Base-by-base conservation (phyloP, 2,888 invertebrate species). In the Oligia latruncula region DNA sequence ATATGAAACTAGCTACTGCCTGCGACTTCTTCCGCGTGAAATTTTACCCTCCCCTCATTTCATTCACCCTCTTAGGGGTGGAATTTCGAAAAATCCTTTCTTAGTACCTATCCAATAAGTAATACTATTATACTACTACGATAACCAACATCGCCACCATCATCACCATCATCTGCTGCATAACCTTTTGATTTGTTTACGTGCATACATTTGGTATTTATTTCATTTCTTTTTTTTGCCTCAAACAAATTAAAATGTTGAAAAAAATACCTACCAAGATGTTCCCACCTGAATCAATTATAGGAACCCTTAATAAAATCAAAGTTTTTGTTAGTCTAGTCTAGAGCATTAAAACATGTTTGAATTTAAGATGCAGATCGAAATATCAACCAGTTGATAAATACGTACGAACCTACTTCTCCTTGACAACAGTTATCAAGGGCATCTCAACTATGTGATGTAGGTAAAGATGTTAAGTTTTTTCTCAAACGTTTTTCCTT, bases 361-460 rank as follows among this genome's bases (percentile, higher is more conserved):
- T 72, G 40, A 15, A 79, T 17, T 17, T 62, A 3, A 17, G 17
- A 77, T 82, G 81, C 71, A 83, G 55, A 83, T 76, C 35, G 11
- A 87, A 88, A 80, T 85, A 89, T 71, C 80, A 85, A 84, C 80
- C 66, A 68, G 85, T 75, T 71, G 15, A 65, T 68, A 76, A 72
- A 83, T 82, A 77, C 20, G 35, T 72, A 82, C 40, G 71, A 74
- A 77, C 71, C 43, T 58, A 76, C 35, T 62, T 75, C 74, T 80
- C 85, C 86, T 89, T 88, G 78, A 76, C 76, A 65, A 70, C 72
- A 35, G 75, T 79, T 65, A 29, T 5, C 82, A 88, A 88, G 89
- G 86, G 80, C 86, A 81, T 81, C 17, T 35, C 17, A 46, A 73
- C 46, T 52, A 66, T 70, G 75, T 68, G 58, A 4, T n/a, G n/a